These are phyloP conservation scores for Montipora capitata DNA, from an alignment of 92 coral and sea anemone genomes.

Conservation along the genomic window DNA sequence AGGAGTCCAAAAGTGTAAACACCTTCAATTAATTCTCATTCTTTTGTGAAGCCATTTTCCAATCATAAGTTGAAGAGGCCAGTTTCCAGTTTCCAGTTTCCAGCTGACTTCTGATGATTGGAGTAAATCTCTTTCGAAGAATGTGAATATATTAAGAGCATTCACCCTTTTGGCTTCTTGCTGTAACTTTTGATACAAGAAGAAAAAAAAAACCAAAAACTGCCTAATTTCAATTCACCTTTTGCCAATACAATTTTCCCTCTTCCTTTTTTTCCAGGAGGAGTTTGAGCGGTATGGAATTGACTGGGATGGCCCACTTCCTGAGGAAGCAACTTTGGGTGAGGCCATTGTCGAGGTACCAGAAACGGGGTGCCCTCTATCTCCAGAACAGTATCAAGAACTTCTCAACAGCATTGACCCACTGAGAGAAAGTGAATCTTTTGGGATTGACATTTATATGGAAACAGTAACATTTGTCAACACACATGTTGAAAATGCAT, in stretches of 20 bases:
- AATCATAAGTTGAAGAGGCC: slow-evolving; percentile 10
- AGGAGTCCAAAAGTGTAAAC: slow-evolving; percentile 11
- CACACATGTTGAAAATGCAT: slow-evolving; percentile 44
- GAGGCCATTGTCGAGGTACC: slow-evolving; percentile 47
- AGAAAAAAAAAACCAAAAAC: slow-evolving; percentile 7
- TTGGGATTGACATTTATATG: slow-evolving; percentile 69
- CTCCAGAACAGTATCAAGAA: slow-evolving; percentile 49
- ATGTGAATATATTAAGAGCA: slow-evolving; percentile 26
- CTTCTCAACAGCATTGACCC: slow-evolving; percentile 57
- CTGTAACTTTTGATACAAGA: slow-evolving; percentile 24
- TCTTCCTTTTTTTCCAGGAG: slow-evolving; percentile 46
- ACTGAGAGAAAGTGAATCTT: slow-evolving; percentile 53
- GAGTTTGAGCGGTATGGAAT: slow-evolving; percentile 65
- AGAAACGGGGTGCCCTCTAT: slow-evolving; percentile 56
- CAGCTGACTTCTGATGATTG: slow-evolving; percentile 33
- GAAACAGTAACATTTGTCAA: slow-evolving; percentile 46
- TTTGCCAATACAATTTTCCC: slow-evolving; percentile 16
- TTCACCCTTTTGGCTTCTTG: slow-evolving; percentile 14
- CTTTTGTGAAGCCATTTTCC: slow-evolving; percentile 8
- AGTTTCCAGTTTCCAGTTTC: slow-evolving; percentile 42
- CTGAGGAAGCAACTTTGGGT: slow-evolving; percentile 33
- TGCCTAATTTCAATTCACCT: slow-evolving; percentile 1
- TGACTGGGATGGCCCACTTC: slow-evolving; percentile 78
- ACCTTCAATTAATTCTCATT: slow-evolving; percentile 12
- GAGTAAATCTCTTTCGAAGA: slow-evolving; percentile 12